Evolutionary conservation across 2,888 invertebrate genomes (phyloP).

Genomic region (Boloria selene): DNA sequence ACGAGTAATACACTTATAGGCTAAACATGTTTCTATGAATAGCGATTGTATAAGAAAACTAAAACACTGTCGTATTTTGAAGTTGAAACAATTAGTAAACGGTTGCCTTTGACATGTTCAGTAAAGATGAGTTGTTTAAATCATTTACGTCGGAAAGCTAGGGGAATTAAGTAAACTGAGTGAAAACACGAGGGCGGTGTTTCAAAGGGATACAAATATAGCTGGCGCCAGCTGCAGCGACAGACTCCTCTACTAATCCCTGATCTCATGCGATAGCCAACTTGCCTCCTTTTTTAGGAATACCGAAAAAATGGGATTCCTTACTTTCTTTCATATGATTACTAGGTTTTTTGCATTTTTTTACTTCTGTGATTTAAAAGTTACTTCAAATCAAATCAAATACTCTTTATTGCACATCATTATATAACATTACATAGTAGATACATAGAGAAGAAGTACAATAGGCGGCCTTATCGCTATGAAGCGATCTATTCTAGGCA

Average conservation of each 20-base stretch:
- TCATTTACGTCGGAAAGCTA: slow-evolving; percentile 42
- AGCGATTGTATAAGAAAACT: neutral
- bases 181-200: slow-evolving; percentile 59
- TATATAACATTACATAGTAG: too few species aligned
- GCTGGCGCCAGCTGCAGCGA: slow-evolving; percentile 51
- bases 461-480: too few species aligned
- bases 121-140: slow-evolving; percentile 38
- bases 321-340: slow-evolving; percentile 12
- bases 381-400: too few species aligned
- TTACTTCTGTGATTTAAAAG: too few species aligned
- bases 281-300: slow-evolving; percentile 33
- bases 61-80: slow-evolving; percentile 9
- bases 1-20: neutral
- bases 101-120: slow-evolving; percentile 27
- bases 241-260: slow-evolving; percentile 47
- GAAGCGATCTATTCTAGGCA: too few species aligned
- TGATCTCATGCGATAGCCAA: slow-evolving; percentile 31
- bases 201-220: slow-evolving; percentile 69
- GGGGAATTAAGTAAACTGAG: slow-evolving; percentile 52
- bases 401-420: too few species aligned
- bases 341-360: too few species aligned
- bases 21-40: slow-evolving; percentile 2
- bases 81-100: slow-evolving; percentile 20
- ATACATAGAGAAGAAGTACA: too few species aligned
- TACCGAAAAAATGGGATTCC: slow-evolving; percentile 5